These are phyloP conservation scores for Orcinus orca DNA, from an alignment of 2,113 vertebrate species.

Conservation along the genomic window DNA sequence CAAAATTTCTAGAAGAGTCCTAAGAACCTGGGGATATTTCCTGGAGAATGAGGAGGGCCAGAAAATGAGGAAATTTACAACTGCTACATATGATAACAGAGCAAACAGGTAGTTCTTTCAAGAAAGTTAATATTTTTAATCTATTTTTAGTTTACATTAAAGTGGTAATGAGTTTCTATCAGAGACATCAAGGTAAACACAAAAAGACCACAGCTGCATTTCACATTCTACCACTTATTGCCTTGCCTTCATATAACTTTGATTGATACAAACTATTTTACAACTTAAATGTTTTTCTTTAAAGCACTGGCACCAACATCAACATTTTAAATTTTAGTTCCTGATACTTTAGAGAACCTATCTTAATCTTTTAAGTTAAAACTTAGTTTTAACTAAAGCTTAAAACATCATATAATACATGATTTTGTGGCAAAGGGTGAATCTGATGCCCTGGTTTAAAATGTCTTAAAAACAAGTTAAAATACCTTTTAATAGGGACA, in stretches of 20 bases:
- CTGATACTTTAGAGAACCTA: not conserved
- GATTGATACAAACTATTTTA: not conserved
- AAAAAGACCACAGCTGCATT: not conserved
- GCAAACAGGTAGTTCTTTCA: not conserved
- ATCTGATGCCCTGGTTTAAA: conserved; percentile 36
- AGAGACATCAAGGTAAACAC: conserved; percentile 1
- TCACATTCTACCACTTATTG: not conserved
- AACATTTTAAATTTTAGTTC: conserved; percentile 51
- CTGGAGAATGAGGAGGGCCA: not conserved
- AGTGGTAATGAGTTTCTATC: not conserved
- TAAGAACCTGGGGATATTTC: not conserved
- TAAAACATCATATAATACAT: conserved; percentile 27
- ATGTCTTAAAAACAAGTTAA: conserved; percentile 15
- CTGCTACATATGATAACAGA: not conserved
- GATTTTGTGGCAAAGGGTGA: conserved; percentile 21
- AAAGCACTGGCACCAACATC: not conserved
- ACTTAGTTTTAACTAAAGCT: conserved; percentile 18
- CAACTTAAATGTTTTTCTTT: not conserved
- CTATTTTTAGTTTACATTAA: not conserved
- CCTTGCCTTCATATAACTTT: not conserved
- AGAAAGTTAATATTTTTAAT: conserved; percentile 6
- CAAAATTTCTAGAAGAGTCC: not conserved
- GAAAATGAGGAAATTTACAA: conserved; percentile 12
- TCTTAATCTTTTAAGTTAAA: not conserved
- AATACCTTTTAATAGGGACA: conserved; percentile 95